Conservation (phyloP, 2,888 invertebrate genomes). For the Scotopteryx bipunctaria region DNA sequence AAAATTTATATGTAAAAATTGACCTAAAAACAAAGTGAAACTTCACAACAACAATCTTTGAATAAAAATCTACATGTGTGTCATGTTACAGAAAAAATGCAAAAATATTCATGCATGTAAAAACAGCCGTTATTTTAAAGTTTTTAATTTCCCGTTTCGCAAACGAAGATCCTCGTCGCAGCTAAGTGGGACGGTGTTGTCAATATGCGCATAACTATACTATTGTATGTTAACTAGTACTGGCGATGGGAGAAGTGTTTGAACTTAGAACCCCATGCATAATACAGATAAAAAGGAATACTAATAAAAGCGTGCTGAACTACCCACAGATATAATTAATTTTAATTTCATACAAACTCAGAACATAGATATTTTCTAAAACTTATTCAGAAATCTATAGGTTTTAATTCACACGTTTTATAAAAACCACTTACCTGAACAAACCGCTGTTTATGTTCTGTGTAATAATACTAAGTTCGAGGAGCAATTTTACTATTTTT, state of each 20-base stretch:
- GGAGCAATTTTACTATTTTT: too few relatives aligned
- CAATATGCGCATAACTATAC: constrained; percentile 73
- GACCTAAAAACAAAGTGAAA: neutral
- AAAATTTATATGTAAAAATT: too few relatives aligned
- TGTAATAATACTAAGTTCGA: too few relatives aligned
- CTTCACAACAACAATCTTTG: neutral
- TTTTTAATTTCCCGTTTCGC: constrained; percentile 57
- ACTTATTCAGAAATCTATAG: too few relatives aligned
- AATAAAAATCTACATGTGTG: constrained; percentile 40
- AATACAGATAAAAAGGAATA: neutral
- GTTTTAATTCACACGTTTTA: too few relatives aligned
- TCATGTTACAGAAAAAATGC: constrained; percentile 36
- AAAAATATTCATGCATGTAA: constrained; percentile 49
- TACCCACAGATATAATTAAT: too few relatives aligned
- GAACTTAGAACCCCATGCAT: constrained; percentile 9
- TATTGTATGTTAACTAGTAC: constrained; percentile 68
- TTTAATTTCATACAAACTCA: too few relatives aligned
- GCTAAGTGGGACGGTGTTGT: constrained; percentile 46
- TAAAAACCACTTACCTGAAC: too few relatives aligned
- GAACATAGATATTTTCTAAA: too few relatives aligned
- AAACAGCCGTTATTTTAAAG: constrained; percentile 46
- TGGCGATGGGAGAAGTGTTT: constrained; percentile 23
- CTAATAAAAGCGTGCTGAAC: too few relatives aligned
- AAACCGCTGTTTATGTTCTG: too few relatives aligned
- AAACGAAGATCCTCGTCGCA: constrained; percentile 48